Evolutionary conservation across 1,140 invertebrate genomes (phyloP).

Genomic region (Drosophila fuyamai): DNA sequence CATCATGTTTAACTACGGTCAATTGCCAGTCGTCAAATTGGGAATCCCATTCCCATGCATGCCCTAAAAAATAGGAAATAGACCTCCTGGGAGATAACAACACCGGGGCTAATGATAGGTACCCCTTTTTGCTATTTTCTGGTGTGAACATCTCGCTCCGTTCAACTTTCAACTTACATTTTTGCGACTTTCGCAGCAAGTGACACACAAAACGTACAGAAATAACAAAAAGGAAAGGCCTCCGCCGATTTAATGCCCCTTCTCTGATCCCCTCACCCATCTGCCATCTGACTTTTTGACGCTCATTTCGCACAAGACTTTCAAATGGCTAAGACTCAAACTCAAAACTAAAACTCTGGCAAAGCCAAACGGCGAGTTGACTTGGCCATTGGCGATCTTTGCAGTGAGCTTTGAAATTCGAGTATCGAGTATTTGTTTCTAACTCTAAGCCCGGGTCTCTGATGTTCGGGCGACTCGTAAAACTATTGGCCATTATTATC

Average conservation of each 20-base stretch:
- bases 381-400: constrained; percentile 56
- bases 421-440: constrained; percentile 60
- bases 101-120: constrained; percentile 62
- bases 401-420: constrained; percentile 55
- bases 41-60: constrained; percentile 39
- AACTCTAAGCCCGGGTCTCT: constrained; percentile 5
- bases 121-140: constrained; percentile 4
- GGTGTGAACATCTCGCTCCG: constrained; percentile 60
- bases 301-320: constrained; percentile 71
- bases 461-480: constrained; percentile 34
- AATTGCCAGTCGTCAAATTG: constrained; percentile 34
- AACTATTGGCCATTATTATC: constrained; percentile 76
- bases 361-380: constrained; percentile 24
- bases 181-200: constrained; percentile 75
- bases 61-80: constrained; percentile 38
- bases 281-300: constrained; percentile 47
- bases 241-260: constrained; percentile 17
- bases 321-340: constrained; percentile 66
- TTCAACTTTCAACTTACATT: constrained; percentile 77
- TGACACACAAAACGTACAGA: constrained; percentile 64
- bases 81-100: constrained; percentile 54
- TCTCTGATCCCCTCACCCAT: constrained; percentile 7
- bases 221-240: constrained; percentile 68
- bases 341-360: constrained; percentile 11
- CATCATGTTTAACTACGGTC: constrained; percentile 45